Percentiles rank a stretch among this genome's conserved stretches.
Evolutionary conservation across 2,888 invertebrate genomes (phyloP).

Genomic region (Plusia festucae): DNA sequence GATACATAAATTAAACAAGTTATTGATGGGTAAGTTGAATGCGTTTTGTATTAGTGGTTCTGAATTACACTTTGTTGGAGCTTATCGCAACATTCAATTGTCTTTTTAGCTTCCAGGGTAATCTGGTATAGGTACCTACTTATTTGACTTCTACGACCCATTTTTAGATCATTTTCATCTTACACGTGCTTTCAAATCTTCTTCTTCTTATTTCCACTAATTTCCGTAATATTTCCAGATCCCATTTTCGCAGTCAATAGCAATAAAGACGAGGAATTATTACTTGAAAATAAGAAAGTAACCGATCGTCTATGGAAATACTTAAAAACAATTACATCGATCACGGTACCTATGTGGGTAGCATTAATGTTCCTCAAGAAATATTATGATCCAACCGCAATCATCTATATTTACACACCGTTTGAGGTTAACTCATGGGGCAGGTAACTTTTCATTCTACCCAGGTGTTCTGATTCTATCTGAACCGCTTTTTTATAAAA

Average conservation of each 20-base stretch:
- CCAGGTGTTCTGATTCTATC: too few relatives aligned
- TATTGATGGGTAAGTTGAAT: conserved; percentile 57
- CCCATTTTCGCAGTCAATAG: conserved; percentile 61
- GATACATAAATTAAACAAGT: conserved; percentile 58
- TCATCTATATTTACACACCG: conserved; percentile 59
- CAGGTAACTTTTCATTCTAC: conserved; percentile 50
- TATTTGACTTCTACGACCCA: too few relatives aligned
- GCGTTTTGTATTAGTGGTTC: too few relatives aligned
- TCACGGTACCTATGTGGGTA: conserved; percentile 47
- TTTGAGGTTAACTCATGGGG: conserved; percentile 62
- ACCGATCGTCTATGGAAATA: conserved; percentile 51
- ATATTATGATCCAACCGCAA: conserved; percentile 48
- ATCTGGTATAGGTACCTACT: too few relatives aligned
- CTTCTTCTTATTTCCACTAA: neutral
- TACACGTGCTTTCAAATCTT: too few relatives aligned
- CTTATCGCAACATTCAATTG: too few relatives aligned
- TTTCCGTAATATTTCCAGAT: conserved; percentile 46
- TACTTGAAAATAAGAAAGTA: conserved; percentile 46
- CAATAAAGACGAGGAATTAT: conserved; percentile 54
- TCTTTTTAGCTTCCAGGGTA: too few relatives aligned
- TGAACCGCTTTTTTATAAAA: too few relatives aligned
- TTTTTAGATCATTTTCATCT: too few relatives aligned
- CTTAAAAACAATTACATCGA: conserved; percentile 19
- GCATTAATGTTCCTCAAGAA: conserved; percentile 49
- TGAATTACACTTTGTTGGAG: too few relatives aligned